phyloP scores from a whole-genome alignment of 2,888 invertebrate genomes.

The Itoplectis maculator region DNA sequence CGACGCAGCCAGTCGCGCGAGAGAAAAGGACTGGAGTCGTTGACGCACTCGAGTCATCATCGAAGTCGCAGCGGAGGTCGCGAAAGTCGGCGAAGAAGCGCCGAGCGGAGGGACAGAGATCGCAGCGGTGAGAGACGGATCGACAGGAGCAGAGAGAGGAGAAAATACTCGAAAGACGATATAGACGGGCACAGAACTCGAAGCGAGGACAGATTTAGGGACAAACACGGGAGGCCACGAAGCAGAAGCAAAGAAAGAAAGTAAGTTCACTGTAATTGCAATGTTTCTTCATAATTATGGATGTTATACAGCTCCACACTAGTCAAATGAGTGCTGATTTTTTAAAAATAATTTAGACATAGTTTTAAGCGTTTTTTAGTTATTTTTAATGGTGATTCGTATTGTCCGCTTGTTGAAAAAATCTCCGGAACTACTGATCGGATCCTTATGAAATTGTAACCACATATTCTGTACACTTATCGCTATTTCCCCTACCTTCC shows the following conservation, averaged over 20 bases:
- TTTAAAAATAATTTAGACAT: too few relatives aligned
- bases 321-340: too few relatives aligned
- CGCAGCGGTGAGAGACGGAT: conserved; percentile 68
- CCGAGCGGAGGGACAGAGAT: conserved; percentile 69
- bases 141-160: conserved; percentile 72
- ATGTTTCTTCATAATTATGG: too few relatives aligned
- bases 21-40: conserved; percentile 58
- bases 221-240: conserved; percentile 76
- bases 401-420: too few relatives aligned
- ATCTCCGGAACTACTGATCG: too few relatives aligned
- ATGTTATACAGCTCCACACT: too few relatives aligned
- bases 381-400: too few relatives aligned
- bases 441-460: too few relatives aligned
- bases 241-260: conserved; percentile 85
- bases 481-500: too few relatives aligned
- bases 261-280: conserved; percentile 81
- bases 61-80: conserved; percentile 69
- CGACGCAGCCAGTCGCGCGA: conserved; percentile 61
- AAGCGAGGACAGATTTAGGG: conserved; percentile 78
- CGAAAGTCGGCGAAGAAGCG: conserved; percentile 73
- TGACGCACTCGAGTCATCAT: conserved; percentile 42
- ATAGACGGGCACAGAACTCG: conserved; percentile 77
- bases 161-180: conserved; percentile 71
- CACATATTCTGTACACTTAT: too few relatives aligned
- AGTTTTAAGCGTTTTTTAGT: too few relatives aligned